phyloP scores from a whole-genome alignment of 2,113 vertebrate genomes.

The Sylvia atricapilla region DNA sequence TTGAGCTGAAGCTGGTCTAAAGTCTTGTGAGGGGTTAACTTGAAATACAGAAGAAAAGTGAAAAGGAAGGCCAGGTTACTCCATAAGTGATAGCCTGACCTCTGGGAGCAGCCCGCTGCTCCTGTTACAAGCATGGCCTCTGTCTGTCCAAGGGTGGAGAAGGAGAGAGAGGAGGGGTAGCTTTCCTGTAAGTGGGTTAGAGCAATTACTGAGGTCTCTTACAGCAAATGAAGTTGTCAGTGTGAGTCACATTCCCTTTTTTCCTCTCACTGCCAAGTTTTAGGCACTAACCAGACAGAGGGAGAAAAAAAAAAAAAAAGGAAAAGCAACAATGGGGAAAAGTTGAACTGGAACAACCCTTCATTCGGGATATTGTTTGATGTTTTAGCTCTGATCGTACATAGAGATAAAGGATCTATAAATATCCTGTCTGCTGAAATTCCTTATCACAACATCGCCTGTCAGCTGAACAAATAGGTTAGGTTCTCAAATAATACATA shows the following conservation, averaged over 20 bases:
- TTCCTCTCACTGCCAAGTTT: conserved; percentile 55
- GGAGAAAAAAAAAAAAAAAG: not conserved
- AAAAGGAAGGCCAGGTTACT: not conserved
- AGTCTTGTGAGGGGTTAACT: not conserved
- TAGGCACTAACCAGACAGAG: conserved; percentile 37
- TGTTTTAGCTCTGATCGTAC: conserved; percentile 34
- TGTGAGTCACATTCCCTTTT: conserved; percentile 60
- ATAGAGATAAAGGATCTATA: conserved; percentile 51
- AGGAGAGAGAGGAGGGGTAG: conserved; percentile 33
- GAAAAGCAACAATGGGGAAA: conserved; percentile 57
- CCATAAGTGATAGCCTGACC: not conserved
- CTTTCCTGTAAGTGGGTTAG: conserved; percentile 57
- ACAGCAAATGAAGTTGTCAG: conserved; percentile 54
- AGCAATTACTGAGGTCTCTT: conserved; percentile 62
- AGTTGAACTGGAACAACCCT: conserved; percentile 59
- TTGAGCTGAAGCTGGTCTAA: not conserved
- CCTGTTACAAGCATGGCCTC: not conserved
- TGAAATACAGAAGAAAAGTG: not conserved
- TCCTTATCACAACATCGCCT: conserved; percentile 27
- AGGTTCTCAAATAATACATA: not conserved
- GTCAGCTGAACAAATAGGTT: conserved; percentile 59
- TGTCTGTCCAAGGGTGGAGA: not conserved
- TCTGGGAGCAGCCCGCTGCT: not conserved
- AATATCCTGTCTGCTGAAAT: conserved; percentile 63
- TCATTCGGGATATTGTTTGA: conserved; percentile 40